phyloP scores from a whole-genome alignment of 2,113 vertebrate genomes.

The Heterocephalus glaber region DNA sequence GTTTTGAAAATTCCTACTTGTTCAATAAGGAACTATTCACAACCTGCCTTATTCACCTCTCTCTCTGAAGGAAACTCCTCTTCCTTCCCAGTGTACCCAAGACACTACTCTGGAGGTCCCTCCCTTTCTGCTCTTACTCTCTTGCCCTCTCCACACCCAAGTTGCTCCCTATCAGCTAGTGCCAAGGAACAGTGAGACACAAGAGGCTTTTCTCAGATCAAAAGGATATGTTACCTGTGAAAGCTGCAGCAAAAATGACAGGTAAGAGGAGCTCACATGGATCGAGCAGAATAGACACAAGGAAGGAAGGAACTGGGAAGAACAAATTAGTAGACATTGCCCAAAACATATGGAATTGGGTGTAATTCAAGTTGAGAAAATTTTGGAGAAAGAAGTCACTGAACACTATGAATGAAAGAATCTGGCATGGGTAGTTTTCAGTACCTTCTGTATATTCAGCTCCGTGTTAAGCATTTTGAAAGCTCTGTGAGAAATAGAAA shows the following conservation, averaged over 20 bases:
- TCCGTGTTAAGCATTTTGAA: background rate
- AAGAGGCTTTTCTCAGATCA: conserved; percentile 18
- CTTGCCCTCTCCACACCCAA: background rate
- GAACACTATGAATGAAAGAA: background rate
- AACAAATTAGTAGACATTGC: background rate
- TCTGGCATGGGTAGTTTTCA: background rate
- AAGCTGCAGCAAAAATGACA: conserved; percentile 7
- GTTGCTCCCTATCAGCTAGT: background rate
- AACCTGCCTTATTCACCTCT: background rate
- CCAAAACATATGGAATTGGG: background rate
- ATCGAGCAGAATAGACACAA: fast-evolving
- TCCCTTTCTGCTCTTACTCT: conserved; percentile 54
- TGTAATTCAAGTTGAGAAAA: background rate
- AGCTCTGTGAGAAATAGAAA: background rate
- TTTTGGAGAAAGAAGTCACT: background rate
- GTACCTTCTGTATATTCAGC: background rate
- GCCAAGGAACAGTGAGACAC: background rate
- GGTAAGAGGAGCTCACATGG: conserved; percentile 50
- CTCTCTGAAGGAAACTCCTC: background rate
- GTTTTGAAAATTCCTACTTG: background rate
- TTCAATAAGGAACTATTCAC: background rate
- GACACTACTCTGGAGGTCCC: background rate
- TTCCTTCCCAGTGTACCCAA: background rate
- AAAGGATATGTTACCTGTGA: conserved; percentile 64
- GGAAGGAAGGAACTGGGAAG: background rate